A percentile compares a stretch with the other conserved stretches of the same genome.
Evolutionary conservation across 1,140 invertebrate genomes (phyloP).

Genomic region (Listronotus bonariensis): DNA sequence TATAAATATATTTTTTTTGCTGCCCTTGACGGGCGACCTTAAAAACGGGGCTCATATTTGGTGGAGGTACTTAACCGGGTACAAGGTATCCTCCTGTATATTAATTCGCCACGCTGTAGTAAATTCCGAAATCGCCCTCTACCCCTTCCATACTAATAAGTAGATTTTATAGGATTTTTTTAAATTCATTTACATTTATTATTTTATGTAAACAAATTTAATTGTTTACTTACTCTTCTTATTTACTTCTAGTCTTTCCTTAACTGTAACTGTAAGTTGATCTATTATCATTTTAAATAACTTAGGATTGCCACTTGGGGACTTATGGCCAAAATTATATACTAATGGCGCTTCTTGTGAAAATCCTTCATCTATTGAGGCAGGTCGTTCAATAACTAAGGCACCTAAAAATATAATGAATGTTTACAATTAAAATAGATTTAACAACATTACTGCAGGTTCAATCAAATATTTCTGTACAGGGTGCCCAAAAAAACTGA

Average conservation of each 20-base stretch:
- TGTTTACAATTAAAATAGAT: no score
- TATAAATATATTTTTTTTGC: no score
- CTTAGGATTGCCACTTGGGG: constrained; percentile 75
- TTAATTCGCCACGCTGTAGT: no score
- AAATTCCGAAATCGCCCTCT: no score
- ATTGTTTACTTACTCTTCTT: constrained; percentile 70
- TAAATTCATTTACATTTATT: neutral
- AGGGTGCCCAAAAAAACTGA: no score
- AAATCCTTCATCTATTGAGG: constrained; percentile 91
- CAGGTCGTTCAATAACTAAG: constrained; percentile 86
- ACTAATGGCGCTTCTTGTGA: constrained; percentile 89
- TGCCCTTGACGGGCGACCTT: no score
- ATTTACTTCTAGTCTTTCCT: constrained; percentile 83
- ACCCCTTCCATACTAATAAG: no score
- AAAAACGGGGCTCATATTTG: no score
- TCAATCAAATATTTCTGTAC: no score
- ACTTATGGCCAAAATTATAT: constrained; percentile 92
- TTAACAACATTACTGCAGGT: no score
- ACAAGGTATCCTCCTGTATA: no score
- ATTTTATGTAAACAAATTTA: neutral
- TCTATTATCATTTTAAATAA: constrained; percentile 87
- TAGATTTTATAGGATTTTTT: neutral
- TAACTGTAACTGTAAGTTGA: constrained; percentile 83
- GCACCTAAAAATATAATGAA: constrained; percentile 63
- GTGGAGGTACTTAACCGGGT: no score